Evolutionary conservation across 2,113 vertebrate species (phyloP), one percentile per base, ranked within the genome.

Genomic region (Conger conger): DNA sequence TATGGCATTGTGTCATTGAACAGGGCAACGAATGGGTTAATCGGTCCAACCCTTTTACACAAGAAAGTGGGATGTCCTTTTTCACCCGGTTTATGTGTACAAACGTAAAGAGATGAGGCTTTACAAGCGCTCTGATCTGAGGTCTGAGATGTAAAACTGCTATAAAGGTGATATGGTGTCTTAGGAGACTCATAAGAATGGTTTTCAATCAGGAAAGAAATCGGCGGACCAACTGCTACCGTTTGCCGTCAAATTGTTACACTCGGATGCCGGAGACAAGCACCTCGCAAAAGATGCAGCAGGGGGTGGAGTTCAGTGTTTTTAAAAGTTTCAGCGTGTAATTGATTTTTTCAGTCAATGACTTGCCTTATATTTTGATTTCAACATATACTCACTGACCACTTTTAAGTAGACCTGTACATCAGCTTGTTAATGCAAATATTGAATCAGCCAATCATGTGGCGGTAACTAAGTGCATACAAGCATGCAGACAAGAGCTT

Each of bases 221-320:
- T 40, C 77, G 38, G 45, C 63, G 76, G 83, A 40, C 68, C 40
- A 45, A 36, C 78, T 16, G 60, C 57, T 16, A 17, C 50, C 37
- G 50, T 53, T 11, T 38, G 37, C 83, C 84, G 84, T 87, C 87
- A 87, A 89, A 87, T 83, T 84, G 83, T 80, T 86, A 77, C 83
- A 88, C 60, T 83, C 30, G 54, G 78, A 76, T 76, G 60, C 81
- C 42, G 60, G 81, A 82, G 79, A 87, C 50, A 83, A 80, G 50
- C 45, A 9, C 54, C 37, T 37, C 35, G 63, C 81, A 82, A 82
- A 82, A 63, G 81, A 63, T 53, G 35, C 81, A 27, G 63, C 7
- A 33, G n/a, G 7, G 60, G 63, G 37, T 40, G 17, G 57, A 27
- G 57, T 63, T 63, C 9, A 4, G 18, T 4, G 18, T 6, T 63